Evolutionary conservation across 37 sponge, comb jelly and placozoan genomes (phyloP).

Genomic region (Ephydatia muelleri): DNA sequence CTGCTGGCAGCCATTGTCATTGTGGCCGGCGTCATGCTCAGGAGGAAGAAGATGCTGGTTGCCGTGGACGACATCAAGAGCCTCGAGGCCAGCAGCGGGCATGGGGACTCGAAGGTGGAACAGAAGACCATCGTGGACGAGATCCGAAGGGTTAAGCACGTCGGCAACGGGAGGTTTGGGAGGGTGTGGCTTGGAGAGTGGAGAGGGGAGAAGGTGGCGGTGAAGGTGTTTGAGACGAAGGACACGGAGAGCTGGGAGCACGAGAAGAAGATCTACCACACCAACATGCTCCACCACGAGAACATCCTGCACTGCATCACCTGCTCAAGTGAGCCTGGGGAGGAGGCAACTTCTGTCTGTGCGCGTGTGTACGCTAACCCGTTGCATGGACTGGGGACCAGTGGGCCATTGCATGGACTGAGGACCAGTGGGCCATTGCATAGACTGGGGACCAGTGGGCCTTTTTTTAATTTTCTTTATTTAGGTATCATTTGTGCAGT

Average conservation of each 20-base stretch:
- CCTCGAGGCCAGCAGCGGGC: neutral
- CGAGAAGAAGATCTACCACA: constrained; percentile 86
- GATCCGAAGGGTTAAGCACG: neutral
- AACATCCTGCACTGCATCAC: constrained; percentile 85
- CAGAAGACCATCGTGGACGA: neutral
- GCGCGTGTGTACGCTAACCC: no score
- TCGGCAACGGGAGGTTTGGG: neutral
- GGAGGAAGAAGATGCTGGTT: neutral
- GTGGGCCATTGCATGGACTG: no score
- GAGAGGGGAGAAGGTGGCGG: no score
- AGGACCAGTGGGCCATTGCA: no score
- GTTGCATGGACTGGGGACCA: no score
- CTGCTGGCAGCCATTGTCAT: no score
- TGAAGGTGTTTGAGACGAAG: no score
- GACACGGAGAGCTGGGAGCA: constrained; percentile 83
- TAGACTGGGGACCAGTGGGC: no score
- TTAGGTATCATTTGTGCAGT: no score
- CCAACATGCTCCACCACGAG: constrained; percentile 80
- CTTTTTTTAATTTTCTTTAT: no score
- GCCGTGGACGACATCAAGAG: neutral
- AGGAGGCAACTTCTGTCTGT: no score
- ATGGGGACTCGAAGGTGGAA: neutral
- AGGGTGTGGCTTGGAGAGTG: no score
- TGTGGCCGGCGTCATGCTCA: neutral
- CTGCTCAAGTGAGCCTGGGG: constrained; percentile 26